Percentiles rank a stretch among this genome's conserved stretches.
phyloP scores from a whole-genome alignment of 2,888 invertebrate species.

The Amphipyra tragopoginis region DNA sequence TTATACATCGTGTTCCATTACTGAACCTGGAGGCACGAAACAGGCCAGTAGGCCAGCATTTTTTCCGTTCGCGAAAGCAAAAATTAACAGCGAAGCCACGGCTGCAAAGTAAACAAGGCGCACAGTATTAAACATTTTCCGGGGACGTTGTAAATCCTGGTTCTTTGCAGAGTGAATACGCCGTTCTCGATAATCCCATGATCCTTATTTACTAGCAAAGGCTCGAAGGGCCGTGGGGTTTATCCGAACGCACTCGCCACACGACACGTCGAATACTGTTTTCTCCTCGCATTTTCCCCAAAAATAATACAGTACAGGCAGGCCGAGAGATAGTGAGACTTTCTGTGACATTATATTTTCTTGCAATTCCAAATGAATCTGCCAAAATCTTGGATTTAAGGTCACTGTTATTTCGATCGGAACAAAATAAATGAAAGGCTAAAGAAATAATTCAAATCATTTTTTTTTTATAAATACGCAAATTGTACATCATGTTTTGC shows the following conservation, averaged over 20 bases:
- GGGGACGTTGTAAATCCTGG: constrained; percentile 66
- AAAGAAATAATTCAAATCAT: constrained; percentile 9
- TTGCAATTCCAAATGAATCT: no score
- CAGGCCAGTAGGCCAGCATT: neutral
- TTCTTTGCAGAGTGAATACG: constrained; percentile 76
- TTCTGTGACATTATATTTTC: neutral
- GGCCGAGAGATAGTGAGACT: constrained; percentile 25
- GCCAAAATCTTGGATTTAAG: no score
- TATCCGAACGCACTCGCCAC: constrained; percentile 62
- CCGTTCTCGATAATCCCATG: constrained; percentile 79
- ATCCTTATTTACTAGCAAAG: constrained; percentile 83
- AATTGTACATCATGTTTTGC: constrained; percentile 46
- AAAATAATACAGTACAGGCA: constrained; percentile 35
- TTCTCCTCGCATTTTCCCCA: constrained; percentile 43
- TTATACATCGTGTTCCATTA: constrained; percentile 10
- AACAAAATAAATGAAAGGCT: neutral
- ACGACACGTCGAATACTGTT: constrained; percentile 59
- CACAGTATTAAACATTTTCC: constrained; percentile 62
- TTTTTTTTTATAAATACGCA: constrained; percentile 10
- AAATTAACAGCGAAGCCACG: constrained; percentile 35
- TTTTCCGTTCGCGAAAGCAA: constrained; percentile 18
- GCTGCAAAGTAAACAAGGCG: constrained; percentile 49
- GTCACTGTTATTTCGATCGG: no score
- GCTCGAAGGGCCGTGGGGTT: constrained; percentile 66
- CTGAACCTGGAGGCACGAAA: neutral